These are phyloP conservation scores for Anoplolepis gracilipes DNA, from an alignment of 1,140 invertebrate genomes.

Conservation along the genomic window DNA sequence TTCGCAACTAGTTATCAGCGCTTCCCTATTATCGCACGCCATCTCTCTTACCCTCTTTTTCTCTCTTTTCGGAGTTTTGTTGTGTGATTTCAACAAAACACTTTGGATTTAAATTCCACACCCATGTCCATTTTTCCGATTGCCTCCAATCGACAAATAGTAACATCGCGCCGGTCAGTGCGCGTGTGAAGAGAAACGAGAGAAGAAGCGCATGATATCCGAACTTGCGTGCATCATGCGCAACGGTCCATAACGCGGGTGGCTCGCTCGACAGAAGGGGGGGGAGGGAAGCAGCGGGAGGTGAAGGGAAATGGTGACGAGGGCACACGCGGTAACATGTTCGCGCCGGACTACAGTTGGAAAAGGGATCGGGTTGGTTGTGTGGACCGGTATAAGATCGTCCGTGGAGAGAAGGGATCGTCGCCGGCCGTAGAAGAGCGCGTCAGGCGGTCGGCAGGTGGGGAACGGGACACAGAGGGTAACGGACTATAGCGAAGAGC, in stretches of 20 bases:
- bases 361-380: slow-evolving; percentile 72
- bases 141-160: neutral
- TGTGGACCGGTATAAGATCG: slow-evolving; percentile 66
- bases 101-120: slow-evolving; percentile 7
- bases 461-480: slow-evolving; percentile 17
- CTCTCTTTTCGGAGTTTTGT: neutral
- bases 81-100: slow-evolving; percentile 4
- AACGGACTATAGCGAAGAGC: slow-evolving; percentile 41
- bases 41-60: neutral
- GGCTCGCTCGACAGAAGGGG: neutral
- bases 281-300: neutral
- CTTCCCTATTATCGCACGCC: slow-evolving; percentile 29
- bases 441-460: slow-evolving; percentile 44
- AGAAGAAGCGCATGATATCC: slow-evolving; percentile 24
- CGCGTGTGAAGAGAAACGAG: neutral
- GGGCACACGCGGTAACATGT: slow-evolving; percentile 47
- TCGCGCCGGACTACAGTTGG: slow-evolving; percentile 63
- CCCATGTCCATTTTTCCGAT: neutral
- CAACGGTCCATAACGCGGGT: slow-evolving; percentile 67
- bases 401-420: slow-evolving; percentile 70
- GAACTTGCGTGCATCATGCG: slow-evolving; percentile 66
- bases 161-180: neutral
- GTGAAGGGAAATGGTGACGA: neutral
- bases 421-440: slow-evolving; percentile 60
- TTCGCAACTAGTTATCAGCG: slow-evolving; percentile 31